Evolutionary conservation across 2,113 vertebrate species (phyloP), one percentile per base, ranked within the genome.

Genomic region (Rhadina sibilatrix): DNA sequence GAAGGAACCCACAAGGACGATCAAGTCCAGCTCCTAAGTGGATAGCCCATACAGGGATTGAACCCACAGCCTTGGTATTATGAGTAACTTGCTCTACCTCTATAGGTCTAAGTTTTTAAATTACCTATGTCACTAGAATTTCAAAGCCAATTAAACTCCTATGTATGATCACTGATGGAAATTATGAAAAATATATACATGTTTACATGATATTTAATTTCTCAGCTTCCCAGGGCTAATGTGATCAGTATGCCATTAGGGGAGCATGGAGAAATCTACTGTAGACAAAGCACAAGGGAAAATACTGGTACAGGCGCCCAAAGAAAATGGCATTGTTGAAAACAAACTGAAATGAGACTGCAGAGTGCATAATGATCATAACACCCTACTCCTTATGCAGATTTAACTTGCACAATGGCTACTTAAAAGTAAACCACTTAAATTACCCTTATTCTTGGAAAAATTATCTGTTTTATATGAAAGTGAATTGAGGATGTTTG

Each of bases 311-410:
- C 7, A 79, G 35, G 7, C 23, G 40, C n/a, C 33, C 56, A 82
- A 81, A 75, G 52, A 81, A 86, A 89, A 70, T 0, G 0, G 24
- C 10, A 68, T 35, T 24, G 10, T 61, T 83, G 61, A 60, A 87
- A 87, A 64, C 37, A 87, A 96, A 87, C 42, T 79, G 83, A 89
- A 72, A 72, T 70, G 44, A 80, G 52, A 93, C 53, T 71, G 93
- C 69, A 78, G 72, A 66, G 46, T 86, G 56, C 33, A 42, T 19
- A 25, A 2, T 1, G 16, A 38, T 50, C 25, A 60, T 35, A 96
- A 64, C 54, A 56, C 16, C 38, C 14, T 82, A 56, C 54, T 25
- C 23, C 54, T 49, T 53, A 44, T 69, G 76, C 25, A 87, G 31
- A 46, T 38, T 40, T 60, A 75, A 72, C 27, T 59, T 77, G 31